These are phyloP conservation scores for Acipenser oxyrinchus DNA, from an alignment of 2,797 vertebrate genomes.

Conservation along the genomic window DNA sequence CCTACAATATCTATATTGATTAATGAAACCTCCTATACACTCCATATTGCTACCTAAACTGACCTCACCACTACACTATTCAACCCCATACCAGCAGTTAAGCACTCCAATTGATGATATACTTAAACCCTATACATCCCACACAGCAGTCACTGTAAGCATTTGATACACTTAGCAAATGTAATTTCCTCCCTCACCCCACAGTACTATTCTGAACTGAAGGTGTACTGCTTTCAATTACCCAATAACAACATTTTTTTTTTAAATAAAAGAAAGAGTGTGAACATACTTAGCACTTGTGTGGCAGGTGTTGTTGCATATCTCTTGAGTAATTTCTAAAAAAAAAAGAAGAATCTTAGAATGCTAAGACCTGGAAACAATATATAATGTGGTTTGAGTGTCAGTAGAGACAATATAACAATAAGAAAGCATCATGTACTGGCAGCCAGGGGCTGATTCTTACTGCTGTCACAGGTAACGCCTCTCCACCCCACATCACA, in stretches of 20 bases:
- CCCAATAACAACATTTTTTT: too few relatives aligned
- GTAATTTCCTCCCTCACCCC: too few relatives aligned
- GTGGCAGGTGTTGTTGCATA: constrained; percentile 72
- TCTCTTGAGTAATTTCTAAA: constrained; percentile 69
- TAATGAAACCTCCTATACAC: too few relatives aligned
- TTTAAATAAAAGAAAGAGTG: too few relatives aligned
- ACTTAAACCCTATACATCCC: neutral
- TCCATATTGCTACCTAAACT: too few relatives aligned
- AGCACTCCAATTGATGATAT: neutral
- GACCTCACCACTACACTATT: neutral
- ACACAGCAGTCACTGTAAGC: neutral
- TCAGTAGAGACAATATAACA: neutral
- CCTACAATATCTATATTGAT: too few relatives aligned
- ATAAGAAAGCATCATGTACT: neutral
- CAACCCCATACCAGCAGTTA: neutral
- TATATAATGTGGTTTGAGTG: too few relatives aligned
- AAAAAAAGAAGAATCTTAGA: constrained; percentile 17
- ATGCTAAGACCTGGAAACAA: neutral
- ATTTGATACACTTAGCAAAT: too few relatives aligned
- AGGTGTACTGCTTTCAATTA: too few relatives aligned
- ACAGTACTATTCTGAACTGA: too few relatives aligned
- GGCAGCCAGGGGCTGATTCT: constrained; percentile 5
- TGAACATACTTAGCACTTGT: constrained; percentile 83
- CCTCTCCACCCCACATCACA: constrained; percentile 83
- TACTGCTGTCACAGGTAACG: constrained; percentile 60